Base-by-base conservation (phyloP, 2,888 invertebrate species). In the Hydrotaea cyrtoneurina region DNA sequence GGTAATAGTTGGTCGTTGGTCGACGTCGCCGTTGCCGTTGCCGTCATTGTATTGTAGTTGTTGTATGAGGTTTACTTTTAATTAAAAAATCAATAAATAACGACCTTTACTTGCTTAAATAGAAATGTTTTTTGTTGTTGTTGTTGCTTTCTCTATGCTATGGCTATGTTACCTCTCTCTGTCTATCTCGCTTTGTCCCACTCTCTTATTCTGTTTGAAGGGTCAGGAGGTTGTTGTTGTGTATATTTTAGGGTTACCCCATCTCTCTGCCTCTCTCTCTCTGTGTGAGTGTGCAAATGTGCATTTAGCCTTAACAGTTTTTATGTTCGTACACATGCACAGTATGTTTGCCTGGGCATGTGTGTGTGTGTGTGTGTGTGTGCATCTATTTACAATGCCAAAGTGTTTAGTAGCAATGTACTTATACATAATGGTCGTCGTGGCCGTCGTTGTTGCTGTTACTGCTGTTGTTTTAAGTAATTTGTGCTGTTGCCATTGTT, bases 41-140 rank as follows among this genome's bases (percentile, higher is more conserved):
- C 36, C 74, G 46, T 76, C 75, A 21, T 39, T 19, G n/a, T 73
- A 66, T 39, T 31, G 21, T 73, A 66, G 15, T 50, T 81, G 21
- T 62, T 55, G 46, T 36, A 31, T 83, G 76, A 73, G 77, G 82
- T 85, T 86, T 86, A 82, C 79, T 85, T 87, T 87, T 87, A 87
- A 87, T 87, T 86, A 86, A 86, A 87, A 88, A 88, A 88, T 88
- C 88, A 87, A 88, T 88, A 88, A 85, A 86, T 80, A 86, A 86
- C 86, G 87, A 87, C 87, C 87, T 87, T 86, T 79, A 75, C 64
- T 86, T 86, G 71, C 75, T 82, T 62, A 79, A 76, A 76, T 77
- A 79, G 59, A 85, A 85, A 69, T 15, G 13, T 17, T 1, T 21
- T 46, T 13, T 46, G 19, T 46, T 69, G 46, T 46, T 69, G 46